phyloP scores from a whole-genome alignment of 2,113 vertebrate species.

The Perca fluviatilis region DNA sequence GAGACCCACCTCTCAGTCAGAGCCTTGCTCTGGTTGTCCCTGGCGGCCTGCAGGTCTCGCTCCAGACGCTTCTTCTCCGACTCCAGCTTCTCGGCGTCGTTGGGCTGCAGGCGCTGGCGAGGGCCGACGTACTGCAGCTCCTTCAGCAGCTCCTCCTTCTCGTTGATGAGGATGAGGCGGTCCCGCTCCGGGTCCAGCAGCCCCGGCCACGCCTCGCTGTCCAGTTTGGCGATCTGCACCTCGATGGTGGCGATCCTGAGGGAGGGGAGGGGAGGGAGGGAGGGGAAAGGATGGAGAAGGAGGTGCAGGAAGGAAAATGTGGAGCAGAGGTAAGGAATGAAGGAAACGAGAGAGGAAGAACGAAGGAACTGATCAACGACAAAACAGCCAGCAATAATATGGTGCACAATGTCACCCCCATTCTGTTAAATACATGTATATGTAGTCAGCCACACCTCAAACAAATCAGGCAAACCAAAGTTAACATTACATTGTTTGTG shows the following conservation, averaged over 20 bases:
- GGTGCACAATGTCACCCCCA: no score
- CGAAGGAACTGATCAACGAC: no score
- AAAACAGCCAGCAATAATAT: no score
- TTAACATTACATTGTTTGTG: no score
- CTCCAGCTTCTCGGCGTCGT: conserved; percentile 91
- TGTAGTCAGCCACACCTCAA: no score
- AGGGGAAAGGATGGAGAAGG: fast-evolving
- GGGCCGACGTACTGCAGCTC: conserved; percentile 94
- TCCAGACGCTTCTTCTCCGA: conserved; percentile 91
- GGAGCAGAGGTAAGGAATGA: no score
- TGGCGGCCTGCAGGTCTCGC: conserved; percentile 94
- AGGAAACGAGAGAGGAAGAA: no score
- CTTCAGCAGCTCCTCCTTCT: conserved; percentile 98
- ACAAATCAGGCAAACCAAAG: no score
- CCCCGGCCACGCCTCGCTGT: conserved; percentile 97
- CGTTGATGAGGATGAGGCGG: conserved; percentile 95
- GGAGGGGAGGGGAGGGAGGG: neutral
- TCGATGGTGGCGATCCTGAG: conserved; percentile 94
- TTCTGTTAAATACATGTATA: no score
- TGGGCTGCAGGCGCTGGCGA: conserved; percentile 86
- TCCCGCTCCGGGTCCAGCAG: conserved; percentile 96
- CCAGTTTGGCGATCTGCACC: conserved; percentile 95
- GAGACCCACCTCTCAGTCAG: conserved; percentile 89
- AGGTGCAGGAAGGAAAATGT: neutral
- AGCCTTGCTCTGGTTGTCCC: conserved; percentile 97